Percentiles rank a stretch among this genome's conserved stretches.
Conservation (phyloP, 2,113 vertebrate genomes). For the Pipa parva region DNA sequence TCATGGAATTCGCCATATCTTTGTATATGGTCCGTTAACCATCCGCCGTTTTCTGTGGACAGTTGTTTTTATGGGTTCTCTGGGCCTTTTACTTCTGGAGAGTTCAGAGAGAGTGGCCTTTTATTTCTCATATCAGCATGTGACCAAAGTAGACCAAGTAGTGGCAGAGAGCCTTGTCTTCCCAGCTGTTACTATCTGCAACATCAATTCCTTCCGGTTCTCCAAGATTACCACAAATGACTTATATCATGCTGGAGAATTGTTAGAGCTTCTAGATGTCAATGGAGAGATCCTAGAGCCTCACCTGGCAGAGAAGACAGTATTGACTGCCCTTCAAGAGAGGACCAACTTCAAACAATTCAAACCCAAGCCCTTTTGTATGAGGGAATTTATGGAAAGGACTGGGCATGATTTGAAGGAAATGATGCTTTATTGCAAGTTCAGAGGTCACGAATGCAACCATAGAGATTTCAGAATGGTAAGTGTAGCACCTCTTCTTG, state of each 20-base stretch:
- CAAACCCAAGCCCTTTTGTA: constrained; percentile 88
- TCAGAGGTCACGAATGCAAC: constrained; percentile 88
- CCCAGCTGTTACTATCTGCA: constrained; percentile 91
- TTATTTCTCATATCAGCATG: constrained; percentile 93
- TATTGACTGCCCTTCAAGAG: constrained; percentile 78
- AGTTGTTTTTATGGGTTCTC: constrained; percentile 78
- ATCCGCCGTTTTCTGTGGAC: constrained; percentile 87
- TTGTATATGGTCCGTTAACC: constrained; percentile 78
- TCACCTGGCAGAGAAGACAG: constrained; percentile 82
- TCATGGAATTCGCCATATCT: constrained; percentile 89
- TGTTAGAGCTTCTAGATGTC: constrained; percentile 88
- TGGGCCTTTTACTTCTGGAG: constrained; percentile 86
- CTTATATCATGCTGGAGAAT: constrained; percentile 92
- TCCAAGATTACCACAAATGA: constrained; percentile 89
- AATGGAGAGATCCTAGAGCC: constrained; percentile 86
- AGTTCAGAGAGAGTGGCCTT: constrained; percentile 86
- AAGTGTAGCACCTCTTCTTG: constrained; percentile 60
- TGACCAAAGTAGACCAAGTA: constrained; percentile 91
- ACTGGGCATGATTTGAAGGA: constrained; percentile 93
- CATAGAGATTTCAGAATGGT: constrained; percentile 92
- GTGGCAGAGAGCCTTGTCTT: constrained; percentile 88
- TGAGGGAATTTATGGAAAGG: constrained; percentile 91
- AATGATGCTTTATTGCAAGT: constrained; percentile 98
- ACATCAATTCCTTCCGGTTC: constrained; percentile 92
- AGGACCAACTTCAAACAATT: constrained; percentile 91